Conservation (phyloP, 2,797 vertebrate genomes). For the Micropoecilia bifurca region DNA sequence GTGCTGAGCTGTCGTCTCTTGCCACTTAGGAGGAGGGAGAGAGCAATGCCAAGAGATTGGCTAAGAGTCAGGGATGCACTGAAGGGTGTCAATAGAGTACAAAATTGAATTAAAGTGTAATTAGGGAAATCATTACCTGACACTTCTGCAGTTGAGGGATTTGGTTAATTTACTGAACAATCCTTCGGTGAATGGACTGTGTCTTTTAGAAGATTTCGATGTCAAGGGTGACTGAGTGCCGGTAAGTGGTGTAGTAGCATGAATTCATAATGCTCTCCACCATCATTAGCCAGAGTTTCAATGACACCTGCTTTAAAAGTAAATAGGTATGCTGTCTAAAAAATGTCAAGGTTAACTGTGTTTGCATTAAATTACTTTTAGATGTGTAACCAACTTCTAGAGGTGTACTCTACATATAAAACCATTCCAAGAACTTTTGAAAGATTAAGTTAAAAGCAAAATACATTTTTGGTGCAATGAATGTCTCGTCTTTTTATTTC, state of each 20-base stretch:
- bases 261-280: slow-evolving; percentile 64
- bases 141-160: slow-evolving; percentile 77
- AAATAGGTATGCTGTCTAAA: slow-evolving; percentile 49
- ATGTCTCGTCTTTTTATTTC: neutral
- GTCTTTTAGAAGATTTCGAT: slow-evolving; percentile 68
- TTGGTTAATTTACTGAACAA: slow-evolving; percentile 82
- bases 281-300: slow-evolving; percentile 61
- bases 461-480: neutral
- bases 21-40: slow-evolving; percentile 61
- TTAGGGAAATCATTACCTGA: slow-evolving; percentile 85
- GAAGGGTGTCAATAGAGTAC: slow-evolving; percentile 83
- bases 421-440: neutral
- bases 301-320: slow-evolving; percentile 52
- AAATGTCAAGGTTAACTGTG: slow-evolving; percentile 29
- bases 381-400: neutral
- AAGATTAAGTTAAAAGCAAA: neutral
- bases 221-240: slow-evolving; percentile 73
- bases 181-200: slow-evolving; percentile 71
- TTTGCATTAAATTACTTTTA: slow-evolving; percentile 10
- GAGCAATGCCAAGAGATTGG: slow-evolving; percentile 61
- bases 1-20: slow-evolving; percentile 53
- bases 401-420: neutral
- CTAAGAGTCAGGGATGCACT: slow-evolving; percentile 71
- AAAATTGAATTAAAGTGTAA: slow-evolving; percentile 85
- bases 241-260: slow-evolving; percentile 61